phyloP scores from a whole-genome alignment of 1,140 invertebrate genomes.

The Bombus affinis region DNA sequence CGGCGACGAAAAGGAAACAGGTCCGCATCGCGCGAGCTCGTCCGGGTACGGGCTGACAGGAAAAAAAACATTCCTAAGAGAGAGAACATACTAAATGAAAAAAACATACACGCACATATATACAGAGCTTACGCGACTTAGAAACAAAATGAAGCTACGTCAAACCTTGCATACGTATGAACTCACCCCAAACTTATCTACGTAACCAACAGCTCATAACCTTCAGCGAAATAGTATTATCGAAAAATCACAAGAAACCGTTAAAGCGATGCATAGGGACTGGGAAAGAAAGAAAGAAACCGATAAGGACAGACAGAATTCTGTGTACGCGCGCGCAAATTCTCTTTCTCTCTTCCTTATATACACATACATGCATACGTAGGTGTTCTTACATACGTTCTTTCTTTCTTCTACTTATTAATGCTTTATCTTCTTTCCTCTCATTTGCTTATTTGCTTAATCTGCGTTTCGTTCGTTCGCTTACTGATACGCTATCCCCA shows the following conservation, averaged over 20 bases:
- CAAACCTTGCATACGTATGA: constrained; percentile 8
- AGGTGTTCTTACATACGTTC: neutral
- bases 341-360: neutral
- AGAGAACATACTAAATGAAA: constrained; percentile 24
- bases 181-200: constrained; percentile 37
- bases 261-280: constrained; percentile 59
- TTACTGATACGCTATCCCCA: neutral
- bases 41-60: constrained; percentile 20
- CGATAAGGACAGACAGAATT: constrained; percentile 39
- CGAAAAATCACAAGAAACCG: constrained; percentile 65
- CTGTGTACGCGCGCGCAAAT: constrained; percentile 43
- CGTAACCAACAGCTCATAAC: constrained; percentile 39
- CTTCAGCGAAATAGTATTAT: constrained; percentile 44
- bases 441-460: constrained; percentile 28
- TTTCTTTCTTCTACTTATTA: constrained; percentile 7
- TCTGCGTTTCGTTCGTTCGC: neutral
- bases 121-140: neutral
- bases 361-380: neutral
- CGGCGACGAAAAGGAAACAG: constrained; percentile 40
- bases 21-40: constrained; percentile 24
- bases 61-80: constrained; percentile 26
- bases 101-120: neutral
- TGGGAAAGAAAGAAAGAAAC: constrained; percentile 36
- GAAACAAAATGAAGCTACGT: constrained; percentile 5
- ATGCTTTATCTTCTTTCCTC: neutral